Evolutionary conservation across 2,888 invertebrate genomes (phyloP), one percentile per base, ranked within the genome.

Genomic region (Clistopyga incitator): DNA sequence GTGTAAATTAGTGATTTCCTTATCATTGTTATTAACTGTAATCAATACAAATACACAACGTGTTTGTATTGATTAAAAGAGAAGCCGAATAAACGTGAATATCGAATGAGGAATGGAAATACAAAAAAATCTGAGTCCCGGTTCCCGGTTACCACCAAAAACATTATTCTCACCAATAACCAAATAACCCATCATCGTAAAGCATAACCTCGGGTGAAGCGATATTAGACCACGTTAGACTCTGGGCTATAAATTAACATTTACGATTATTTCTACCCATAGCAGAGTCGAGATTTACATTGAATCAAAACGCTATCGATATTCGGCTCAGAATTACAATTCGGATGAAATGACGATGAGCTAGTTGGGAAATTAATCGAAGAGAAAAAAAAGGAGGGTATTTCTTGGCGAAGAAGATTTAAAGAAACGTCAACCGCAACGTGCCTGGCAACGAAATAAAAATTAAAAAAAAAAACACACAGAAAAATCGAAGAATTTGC

Each of bases 401-500:
- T 71, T 79, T 79, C 75, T 82, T 64, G 78, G 71, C 72, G 25
- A 72, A 72, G 56, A 75, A 72, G 67, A n/a, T 79, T 67, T 70
- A 82, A 79, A 75, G 78, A 79, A 82, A 82, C 71, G 81, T 76
- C 71, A 56, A 79, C 75, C 81, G 54, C 81, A 75, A 67, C 70
- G 70, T 70, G 47, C 50, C n/a, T 47, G 15, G 61, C 65, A 54
- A 70, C 18, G 52, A 38, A 42, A 68, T 71, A 83, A 81, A 79
- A 68, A 84, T 11, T 29, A 50, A 47, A 68, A 65, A 42, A 80
- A 50, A 42, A 72, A 34, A 54, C 65, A 71, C 70, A 61, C 23
- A n/a, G 67, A 18, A 67, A 70, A 79, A 81, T 72, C 38, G 72
- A 56, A 80, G 85, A 84, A 81, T 82, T 82, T 77, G 75, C 82